Base-by-base conservation (phyloP, 92 coral and sea anemone species). In the Siderastrea siderea region DNA sequence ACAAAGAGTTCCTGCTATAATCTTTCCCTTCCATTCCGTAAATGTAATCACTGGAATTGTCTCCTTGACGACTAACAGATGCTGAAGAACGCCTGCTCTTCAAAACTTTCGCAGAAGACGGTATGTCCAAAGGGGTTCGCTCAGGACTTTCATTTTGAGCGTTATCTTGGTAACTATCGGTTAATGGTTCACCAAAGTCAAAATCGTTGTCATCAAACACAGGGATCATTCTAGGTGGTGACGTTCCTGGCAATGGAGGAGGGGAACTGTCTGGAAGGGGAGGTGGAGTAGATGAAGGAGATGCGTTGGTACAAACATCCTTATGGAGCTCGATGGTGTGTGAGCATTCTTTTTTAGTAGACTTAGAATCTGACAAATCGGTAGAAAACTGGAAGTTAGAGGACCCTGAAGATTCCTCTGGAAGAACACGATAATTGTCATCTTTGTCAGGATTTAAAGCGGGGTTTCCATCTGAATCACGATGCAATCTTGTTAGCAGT, bases 221-320 rank as follows among this genome's bases (percentile, higher is more conserved):
- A 51, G 51, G 73, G 61, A 84, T 43, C 7, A 61, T 2, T 64
- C 61, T 50, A 14, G 87, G 80, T 14, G 87, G 87, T 19, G 87
- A 73, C 3, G 87, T 70, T 13, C 62, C 71, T 5, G 87, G 80
- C 49, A 84, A 7, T n/a, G 81, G 87, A 17, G 87, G 87, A 1
- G 80, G 87, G 16, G 80, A 54, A 64, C 80, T 60, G 49, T 84
- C 73, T 16, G 80, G 61, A 9, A 63, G 43, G 43, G 63, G 80
- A 6, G 81, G 53, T 12, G 64, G 58, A 61, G 52, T 48, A 0
- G 43, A 17, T 19, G 70, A 15, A 15, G 38, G 69, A 1, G 61
- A 52, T 54, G 4, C 59, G 10, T 53, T 13, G 47, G 51, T 54
- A 14, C 26, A 11, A 14, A 13, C 17, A 7, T 71, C 78, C 47